Evolutionary conservation across 2,113 vertebrate genomes (phyloP).

Genomic region (Spermophilus dauricus): DNA sequence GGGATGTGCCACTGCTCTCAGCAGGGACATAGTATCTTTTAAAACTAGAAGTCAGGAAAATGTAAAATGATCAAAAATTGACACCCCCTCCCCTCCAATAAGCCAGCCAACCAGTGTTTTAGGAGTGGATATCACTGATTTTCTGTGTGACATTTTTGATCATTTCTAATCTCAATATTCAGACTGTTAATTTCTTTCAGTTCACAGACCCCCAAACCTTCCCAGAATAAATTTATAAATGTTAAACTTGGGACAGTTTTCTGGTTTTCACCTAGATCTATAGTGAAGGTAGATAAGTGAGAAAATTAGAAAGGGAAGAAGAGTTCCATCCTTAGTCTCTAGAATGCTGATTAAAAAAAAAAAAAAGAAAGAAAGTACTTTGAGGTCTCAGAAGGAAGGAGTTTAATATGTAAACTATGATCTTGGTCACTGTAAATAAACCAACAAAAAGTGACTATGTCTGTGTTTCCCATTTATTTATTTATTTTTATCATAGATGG

Average conservation of each 20-base stretch:
- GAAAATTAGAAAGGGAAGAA: not conserved
- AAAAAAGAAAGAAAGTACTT: not conserved
- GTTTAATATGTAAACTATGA: not conserved
- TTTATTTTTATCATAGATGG: not conserved
- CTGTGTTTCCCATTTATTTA: not conserved
- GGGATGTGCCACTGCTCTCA: no score
- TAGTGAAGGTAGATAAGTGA: not conserved
- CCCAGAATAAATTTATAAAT: not conserved
- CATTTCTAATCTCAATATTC: not conserved
- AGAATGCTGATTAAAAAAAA: not conserved
- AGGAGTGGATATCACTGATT: not conserved
- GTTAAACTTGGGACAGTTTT: not conserved
- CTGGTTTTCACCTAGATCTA: not conserved
- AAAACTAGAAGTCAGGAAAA: not conserved
- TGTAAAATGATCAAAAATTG: not conserved
- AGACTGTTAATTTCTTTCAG: not conserved
- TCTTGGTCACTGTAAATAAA: not conserved
- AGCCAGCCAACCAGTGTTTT: not conserved
- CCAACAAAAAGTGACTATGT: not conserved
- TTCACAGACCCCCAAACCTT: not conserved
- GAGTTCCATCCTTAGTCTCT: not conserved
- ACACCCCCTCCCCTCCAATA: no score
- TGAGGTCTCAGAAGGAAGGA: not conserved
- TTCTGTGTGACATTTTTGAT: not conserved
- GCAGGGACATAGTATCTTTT: not conserved